Evolutionary conservation across 1,140 invertebrate genomes (phyloP), one percentile per base, ranked within the genome.

Genomic region (Leucophenga varia): DNA sequence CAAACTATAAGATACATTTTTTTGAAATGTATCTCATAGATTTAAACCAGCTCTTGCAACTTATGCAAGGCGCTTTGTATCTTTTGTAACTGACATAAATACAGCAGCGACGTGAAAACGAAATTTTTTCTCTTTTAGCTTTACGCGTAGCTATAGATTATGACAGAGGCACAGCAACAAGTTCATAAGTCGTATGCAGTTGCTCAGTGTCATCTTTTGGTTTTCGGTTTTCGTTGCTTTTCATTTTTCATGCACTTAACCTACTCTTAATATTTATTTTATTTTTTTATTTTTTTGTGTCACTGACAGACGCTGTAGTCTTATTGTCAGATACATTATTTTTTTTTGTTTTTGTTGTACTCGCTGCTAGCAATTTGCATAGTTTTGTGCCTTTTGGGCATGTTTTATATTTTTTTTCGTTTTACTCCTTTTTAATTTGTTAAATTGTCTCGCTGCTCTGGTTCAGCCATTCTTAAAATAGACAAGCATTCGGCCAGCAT

Each of bases 381-480:
- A n/a, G n/a, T n/a, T n/a, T n/a, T n/a, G n/a, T n/a, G n/a, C n/a
- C n/a, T n/a, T n/a, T n/a, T n/a, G n/a, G n/a, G n/a, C n/a, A n/a
- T n/a, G n/a, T n/a, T n/a, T n/a, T n/a, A n/a, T 44, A 3, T 12
- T 37, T 46, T 38, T 21, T 18, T 35, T 44, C 17, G 2, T 30
- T 12, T 38, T 46, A 30, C 20, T 25, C 54, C 55, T 64, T 55
- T 64, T 65, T 64, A 64, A 64, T 64, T 64, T 64, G 47, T 65
- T 64, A 64, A 64, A 64, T 65, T 64, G 61, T 64, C 52, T 48
- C 58, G 64, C 57, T 38, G 44, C 40, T 38, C 34, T 40, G 19
- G 42, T 45, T 42, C 20, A 28, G 25, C 25, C 25, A n/a, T 28
- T 28, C 12, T 28, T 39, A 39, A 30, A 37, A 19, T 49, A 47